Base-by-base conservation (phyloP, 1,140 invertebrate species). In the Temnothorax longispinosus region DNA sequence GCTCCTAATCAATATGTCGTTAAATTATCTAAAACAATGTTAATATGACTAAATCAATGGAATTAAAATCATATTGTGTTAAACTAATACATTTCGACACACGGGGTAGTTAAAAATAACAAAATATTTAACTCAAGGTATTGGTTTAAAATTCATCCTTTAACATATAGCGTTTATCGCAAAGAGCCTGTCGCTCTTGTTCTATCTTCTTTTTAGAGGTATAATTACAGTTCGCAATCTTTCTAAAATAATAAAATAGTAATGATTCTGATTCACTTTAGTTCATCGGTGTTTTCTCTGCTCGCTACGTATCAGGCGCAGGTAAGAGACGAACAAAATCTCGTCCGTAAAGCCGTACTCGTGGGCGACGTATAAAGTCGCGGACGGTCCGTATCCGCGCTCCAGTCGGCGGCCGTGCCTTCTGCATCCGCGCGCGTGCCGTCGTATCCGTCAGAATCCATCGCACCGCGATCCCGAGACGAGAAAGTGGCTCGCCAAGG, bases 291-390 rank as follows among this genome's bases (percentile, higher is more conserved):
- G 10, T 38, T 82, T 71, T 71, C 21, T 58, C 52, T 13, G 38
- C 21, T 74, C 41, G 27, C 13, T 50, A n/a, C 13, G 15, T 41
- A 56, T 56, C 67, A 21, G 13, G 0, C 15, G 35, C 54, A 65
- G 60, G 21, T 44, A n/a, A n/a, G n/a, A 76, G 15, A 75, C 52
- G 62, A 21, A 75, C 35, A 13, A 67, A 47, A 69, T 72, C 54
- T 82, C 52, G 32, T 64, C n/a, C 41, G 21, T 56, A 72, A 65
- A 80, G 35, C 52, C 71, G 32, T 21, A 10, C n/a, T 75, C 92
- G 94, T 95, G 94, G 94, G 95, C 94, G 94, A 94, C 87, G 93
- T 95, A 95, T 95, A 95, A 95, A 95, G 94, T 92, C 93, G 88
- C 87, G 86, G 71, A 87, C 87, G 81, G 88, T 91, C 87, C 91